phyloP scores from a whole-genome alignment of 2,888 invertebrate species.

The Dasysyrphus albostriatus region DNA sequence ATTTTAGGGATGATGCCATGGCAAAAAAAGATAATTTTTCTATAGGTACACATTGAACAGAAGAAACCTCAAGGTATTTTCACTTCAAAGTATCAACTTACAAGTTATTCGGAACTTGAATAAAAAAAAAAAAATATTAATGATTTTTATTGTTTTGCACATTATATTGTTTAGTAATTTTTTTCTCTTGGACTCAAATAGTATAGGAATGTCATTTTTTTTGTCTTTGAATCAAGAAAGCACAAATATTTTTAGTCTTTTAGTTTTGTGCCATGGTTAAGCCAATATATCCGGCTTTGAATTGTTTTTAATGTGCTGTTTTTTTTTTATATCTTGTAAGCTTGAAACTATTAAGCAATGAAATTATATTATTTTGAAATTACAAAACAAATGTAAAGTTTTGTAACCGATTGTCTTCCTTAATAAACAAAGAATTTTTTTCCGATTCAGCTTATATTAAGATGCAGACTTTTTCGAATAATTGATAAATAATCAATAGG shows the following conservation, averaged over 20 bases:
- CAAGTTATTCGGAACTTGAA: slow-evolving; percentile 38
- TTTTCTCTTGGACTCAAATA: slow-evolving; percentile 1
- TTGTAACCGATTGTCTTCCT: neutral
- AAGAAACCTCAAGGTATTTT: slow-evolving; percentile 34
- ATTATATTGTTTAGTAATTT: slow-evolving; percentile 13
- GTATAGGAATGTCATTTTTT: slow-evolving; percentile 18
- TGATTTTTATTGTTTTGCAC: slow-evolving; percentile 42
- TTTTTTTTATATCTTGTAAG: neutral
- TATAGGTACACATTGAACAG: neutral
- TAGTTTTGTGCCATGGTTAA: slow-evolving; percentile 17
- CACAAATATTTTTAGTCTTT: neutral
- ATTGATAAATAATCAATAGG: neutral
- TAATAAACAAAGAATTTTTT: neutral
- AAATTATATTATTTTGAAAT: neutral
- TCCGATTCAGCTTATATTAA: neutral
- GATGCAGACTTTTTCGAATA: neutral
- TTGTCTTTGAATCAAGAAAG: neutral
- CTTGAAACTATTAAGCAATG: neutral
- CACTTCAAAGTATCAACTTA: slow-evolving; percentile 33
- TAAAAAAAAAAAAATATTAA: slow-evolving; percentile 48
- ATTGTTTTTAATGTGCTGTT: neutral
- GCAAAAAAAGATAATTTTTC: neutral
- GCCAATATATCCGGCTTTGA: slow-evolving; percentile 27
- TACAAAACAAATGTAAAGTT: neutral
- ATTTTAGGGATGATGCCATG: slow-evolving; percentile 28